Conservation (phyloP, 2,888 invertebrate genomes). For the Blomia tropicalis region DNA sequence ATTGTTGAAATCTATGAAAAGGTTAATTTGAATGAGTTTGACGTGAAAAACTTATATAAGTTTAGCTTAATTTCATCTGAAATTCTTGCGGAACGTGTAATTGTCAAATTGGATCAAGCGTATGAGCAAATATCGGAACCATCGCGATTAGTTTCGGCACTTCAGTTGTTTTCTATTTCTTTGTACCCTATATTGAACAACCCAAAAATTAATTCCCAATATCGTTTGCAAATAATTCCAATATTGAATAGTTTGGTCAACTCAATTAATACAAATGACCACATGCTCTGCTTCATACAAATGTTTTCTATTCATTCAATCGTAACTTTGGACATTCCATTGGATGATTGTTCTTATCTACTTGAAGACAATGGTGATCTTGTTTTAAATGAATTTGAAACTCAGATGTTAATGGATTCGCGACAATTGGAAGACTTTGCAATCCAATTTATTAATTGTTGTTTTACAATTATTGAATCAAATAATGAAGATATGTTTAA, state of each 20-base stretch:
- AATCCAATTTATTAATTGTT: slow-evolving; percentile 58
- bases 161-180: neutral
- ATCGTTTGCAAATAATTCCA: slow-evolving; percentile 14
- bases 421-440: slow-evolving; percentile 78
- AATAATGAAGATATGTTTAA: slow-evolving; percentile 12
- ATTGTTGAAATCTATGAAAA: neutral
- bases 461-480: slow-evolving; percentile 36
- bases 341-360: slow-evolving; percentile 68
- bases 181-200: neutral
- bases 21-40: neutral
- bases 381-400: slow-evolving; percentile 61
- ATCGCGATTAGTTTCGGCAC: neutral
- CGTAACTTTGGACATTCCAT: slow-evolving; percentile 58
- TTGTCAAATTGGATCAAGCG: neutral
- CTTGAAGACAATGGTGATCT: slow-evolving; percentile 39
- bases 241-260: slow-evolving; percentile 8
- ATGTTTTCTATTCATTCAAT: slow-evolving; percentile 42
- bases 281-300: neutral
- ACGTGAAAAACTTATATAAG: neutral
- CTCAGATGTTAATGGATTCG: slow-evolving; percentile 54
- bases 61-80: neutral
- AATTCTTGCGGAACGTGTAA: neutral
- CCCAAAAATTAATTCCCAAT: neutral
- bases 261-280: slow-evolving; percentile 1
- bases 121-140: slow-evolving; percentile 15